Evolutionary conservation across 2,888 invertebrate genomes (phyloP).

Genomic region (Altica lythri): DNA sequence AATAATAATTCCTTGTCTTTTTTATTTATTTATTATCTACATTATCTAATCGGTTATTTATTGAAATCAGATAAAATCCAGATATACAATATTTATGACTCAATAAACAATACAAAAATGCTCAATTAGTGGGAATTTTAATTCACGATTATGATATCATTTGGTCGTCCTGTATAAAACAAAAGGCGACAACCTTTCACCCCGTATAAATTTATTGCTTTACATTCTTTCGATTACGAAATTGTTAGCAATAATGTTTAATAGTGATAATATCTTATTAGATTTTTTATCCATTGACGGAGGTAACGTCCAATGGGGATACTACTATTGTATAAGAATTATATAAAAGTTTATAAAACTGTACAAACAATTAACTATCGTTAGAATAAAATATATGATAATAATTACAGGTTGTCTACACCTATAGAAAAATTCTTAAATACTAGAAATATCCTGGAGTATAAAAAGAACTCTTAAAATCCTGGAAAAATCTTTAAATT

Average conservation of each 20-base stretch:
- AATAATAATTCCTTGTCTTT: too few species aligned
- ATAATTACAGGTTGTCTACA: too few species aligned
- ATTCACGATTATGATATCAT: slow-evolving; percentile 4
- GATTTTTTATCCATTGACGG: neutral
- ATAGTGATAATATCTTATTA: slow-evolving; percentile 7
- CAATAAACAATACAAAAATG: slow-evolving; percentile 4
- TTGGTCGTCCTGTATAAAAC: slow-evolving; percentile 1
- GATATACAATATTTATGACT: neutral
- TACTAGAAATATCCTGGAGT: too few species aligned
- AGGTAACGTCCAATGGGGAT: neutral
- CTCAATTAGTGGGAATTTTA: neutral
- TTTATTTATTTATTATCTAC: too few species aligned
- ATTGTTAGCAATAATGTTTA: neutral
- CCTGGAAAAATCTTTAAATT: too few species aligned
- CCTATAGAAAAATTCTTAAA: too few species aligned
- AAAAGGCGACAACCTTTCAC: slow-evolving; percentile 11
- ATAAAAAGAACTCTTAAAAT: too few species aligned
- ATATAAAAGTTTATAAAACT: too few species aligned
- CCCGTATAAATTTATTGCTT: slow-evolving; percentile 9
- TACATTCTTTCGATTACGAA: slow-evolving; percentile 3
- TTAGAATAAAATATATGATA: too few species aligned
- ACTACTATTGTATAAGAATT: too few species aligned
- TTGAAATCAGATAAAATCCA: slow-evolving; percentile 4
- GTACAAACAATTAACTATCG: too few species aligned
- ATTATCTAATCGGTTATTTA: neutral